Evolutionary conservation across 2,113 vertebrate genomes (phyloP).

Genomic region (Etia nguti): DNA sequence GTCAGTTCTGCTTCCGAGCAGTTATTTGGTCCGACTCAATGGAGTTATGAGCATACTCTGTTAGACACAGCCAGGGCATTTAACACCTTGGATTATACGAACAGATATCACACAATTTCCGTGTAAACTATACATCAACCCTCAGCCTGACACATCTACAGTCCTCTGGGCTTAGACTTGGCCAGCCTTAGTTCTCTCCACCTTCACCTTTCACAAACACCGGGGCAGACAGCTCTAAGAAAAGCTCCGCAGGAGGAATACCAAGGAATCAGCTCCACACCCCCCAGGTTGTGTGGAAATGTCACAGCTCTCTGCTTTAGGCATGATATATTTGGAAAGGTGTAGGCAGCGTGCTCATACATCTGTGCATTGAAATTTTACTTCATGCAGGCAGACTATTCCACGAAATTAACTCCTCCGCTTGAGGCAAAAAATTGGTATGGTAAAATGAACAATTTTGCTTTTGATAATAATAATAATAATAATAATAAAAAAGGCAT

Average conservation of each 20-base stretch:
- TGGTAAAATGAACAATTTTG: neutral
- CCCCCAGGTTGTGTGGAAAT: slow-evolving; percentile 45
- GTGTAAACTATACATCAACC: neutral
- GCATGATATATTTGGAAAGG: slow-evolving; percentile 58
- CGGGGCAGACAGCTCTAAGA: slow-evolving; percentile 19
- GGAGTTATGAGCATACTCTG: neutral
- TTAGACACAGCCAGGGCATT: neutral
- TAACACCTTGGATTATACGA: neutral
- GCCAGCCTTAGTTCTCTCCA: slow-evolving; percentile 5
- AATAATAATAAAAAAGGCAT: neutral
- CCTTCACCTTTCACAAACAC: slow-evolving; percentile 36
- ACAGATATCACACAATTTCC: neutral
- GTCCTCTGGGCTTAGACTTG: neutral
- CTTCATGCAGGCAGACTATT: neutral
- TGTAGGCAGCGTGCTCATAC: slow-evolving; percentile 42
- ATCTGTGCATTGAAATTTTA: slow-evolving; percentile 23
- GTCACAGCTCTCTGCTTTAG: slow-evolving; percentile 47
- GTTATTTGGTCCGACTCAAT: neutral
- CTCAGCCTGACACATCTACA: slow-evolving; percentile 11
- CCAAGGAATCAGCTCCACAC: slow-evolving; percentile 23
- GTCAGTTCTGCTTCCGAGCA: neutral
- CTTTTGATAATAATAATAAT: neutral
- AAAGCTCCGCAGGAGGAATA: slow-evolving; percentile 36
- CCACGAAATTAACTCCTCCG: neutral
- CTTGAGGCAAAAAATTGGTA: neutral